Evolutionary conservation across 2,888 invertebrate species (phyloP).

Genomic region (Pachycephus smyrnensis): DNA sequence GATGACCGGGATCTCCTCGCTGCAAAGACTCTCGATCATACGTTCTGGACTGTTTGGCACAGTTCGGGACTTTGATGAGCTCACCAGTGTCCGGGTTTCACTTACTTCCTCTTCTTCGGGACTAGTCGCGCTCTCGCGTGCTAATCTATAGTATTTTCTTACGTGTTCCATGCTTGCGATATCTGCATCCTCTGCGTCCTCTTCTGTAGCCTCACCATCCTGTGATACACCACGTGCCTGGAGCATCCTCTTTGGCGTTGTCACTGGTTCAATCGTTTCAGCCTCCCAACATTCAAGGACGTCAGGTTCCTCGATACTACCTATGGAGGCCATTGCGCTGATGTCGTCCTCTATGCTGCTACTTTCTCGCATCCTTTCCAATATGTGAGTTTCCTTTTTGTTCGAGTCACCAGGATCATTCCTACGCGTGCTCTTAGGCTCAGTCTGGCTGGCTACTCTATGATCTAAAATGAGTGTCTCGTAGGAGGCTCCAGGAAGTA

Average conservation of each 20-base stretch:
- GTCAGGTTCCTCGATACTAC: constrained; percentile 65
- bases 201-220: constrained; percentile 45
- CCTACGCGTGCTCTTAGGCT: not conserved
- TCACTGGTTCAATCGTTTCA: constrained; percentile 56
- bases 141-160: constrained; percentile 58
- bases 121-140: constrained; percentile 48
- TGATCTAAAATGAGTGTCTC: constrained; percentile 32
- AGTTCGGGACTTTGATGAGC: constrained; percentile 18
- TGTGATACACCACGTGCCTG: constrained; percentile 37
- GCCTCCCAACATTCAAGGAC: constrained; percentile 69
- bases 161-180: constrained; percentile 51
- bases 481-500: constrained; percentile 49
- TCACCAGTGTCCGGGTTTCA: constrained; percentile 20
- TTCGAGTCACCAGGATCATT: not conserved
- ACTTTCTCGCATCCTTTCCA: constrained; percentile 5
- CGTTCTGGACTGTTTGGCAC: constrained; percentile 48
- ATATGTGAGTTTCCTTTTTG: not conserved
- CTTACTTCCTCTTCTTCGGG: constrained; percentile 41
- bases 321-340: constrained; percentile 43
- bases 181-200: constrained; percentile 37
- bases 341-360: constrained; percentile 6
- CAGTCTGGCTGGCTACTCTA: not conserved
- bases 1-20: constrained; percentile 47
- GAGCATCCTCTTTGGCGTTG: constrained; percentile 42
- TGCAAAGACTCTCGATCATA: constrained; percentile 40